These are phyloP conservation scores for Epistrophe grossulariae DNA, from an alignment of 2,888 invertebrate genomes.

Conservation along the genomic window DNA sequence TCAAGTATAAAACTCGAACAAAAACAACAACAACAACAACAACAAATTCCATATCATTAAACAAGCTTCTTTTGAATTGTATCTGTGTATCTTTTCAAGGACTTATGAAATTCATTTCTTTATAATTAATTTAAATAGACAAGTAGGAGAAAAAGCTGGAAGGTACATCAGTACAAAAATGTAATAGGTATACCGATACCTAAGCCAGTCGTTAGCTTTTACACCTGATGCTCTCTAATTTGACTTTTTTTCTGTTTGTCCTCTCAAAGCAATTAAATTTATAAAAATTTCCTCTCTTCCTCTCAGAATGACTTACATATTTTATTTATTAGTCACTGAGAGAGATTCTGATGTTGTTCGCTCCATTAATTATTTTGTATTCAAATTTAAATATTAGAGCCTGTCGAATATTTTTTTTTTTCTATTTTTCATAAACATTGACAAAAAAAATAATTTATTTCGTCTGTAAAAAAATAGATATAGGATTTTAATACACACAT, in stretches of 20 bases:
- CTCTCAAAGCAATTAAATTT: conserved; percentile 55
- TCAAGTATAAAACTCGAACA: neutral
- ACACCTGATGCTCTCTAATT: conserved; percentile 55
- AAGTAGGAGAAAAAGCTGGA: neutral
- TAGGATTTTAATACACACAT: neutral
- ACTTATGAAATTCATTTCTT: conserved; percentile 24
- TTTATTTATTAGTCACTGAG: conserved; percentile 3
- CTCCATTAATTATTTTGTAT: conserved; percentile 12
- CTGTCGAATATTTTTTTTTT: neutral
- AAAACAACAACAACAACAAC: neutral
- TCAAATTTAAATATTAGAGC: neutral
- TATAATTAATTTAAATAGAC: conserved; percentile 25
- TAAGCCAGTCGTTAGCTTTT: conserved; percentile 60
- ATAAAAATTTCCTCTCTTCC: neutral
- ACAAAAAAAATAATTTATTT: neutral
- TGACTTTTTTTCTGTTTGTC: conserved; percentile 18
- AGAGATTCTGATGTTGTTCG: neutral
- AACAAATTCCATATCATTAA: conserved; percentile 33
- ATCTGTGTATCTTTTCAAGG: neutral
- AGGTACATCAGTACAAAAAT: conserved; percentile 1
- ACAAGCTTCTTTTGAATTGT: neutral
- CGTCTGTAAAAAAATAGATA: conserved; percentile 1
- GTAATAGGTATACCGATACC: conserved; percentile 12
- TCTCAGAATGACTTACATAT: conserved; percentile 7
- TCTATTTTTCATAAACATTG: neutral